Conservation (phyloP, 2,113 vertebrate species). For the Cnemophilus loriae region DNA sequence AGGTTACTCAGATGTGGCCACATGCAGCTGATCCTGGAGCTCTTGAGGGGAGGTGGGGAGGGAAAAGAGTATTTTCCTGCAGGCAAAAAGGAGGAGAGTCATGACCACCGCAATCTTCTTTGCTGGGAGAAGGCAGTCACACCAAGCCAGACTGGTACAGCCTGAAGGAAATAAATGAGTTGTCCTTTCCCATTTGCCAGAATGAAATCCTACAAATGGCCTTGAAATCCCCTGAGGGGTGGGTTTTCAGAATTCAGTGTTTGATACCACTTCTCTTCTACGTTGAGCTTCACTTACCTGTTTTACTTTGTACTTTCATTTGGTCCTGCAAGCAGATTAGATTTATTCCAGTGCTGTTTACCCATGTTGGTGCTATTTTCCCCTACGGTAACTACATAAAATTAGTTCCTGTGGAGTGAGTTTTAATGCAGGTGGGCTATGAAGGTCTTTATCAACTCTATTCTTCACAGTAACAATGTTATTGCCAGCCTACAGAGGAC, state of each 20-base stretch:
- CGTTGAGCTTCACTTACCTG: rapidly evolving
- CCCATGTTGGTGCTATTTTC: not conserved
- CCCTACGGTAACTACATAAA: not conserved
- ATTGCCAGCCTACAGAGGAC: not conserved
- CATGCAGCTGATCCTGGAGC: not conserved
- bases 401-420: not conserved
- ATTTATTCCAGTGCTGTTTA: not conserved
- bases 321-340: not conserved
- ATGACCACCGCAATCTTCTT: rapidly evolving
- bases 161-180: not conserved
- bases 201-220: not conserved
- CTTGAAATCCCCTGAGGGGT: not conserved
- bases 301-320: not conserved
- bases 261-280: not conserved
- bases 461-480: not conserved
- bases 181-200: not conserved
- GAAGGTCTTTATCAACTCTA: not conserved
- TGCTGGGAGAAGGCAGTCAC: not conserved
- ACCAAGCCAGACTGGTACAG: not conserved
- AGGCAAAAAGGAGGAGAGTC: not conserved
- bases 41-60: not conserved
- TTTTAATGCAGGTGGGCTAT: not conserved
- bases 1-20: not conserved
- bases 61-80: not conserved
- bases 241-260: not conserved